Evolutionary conservation across 2,113 vertebrate species (phyloP).

Genomic region (Apus apus): DNA sequence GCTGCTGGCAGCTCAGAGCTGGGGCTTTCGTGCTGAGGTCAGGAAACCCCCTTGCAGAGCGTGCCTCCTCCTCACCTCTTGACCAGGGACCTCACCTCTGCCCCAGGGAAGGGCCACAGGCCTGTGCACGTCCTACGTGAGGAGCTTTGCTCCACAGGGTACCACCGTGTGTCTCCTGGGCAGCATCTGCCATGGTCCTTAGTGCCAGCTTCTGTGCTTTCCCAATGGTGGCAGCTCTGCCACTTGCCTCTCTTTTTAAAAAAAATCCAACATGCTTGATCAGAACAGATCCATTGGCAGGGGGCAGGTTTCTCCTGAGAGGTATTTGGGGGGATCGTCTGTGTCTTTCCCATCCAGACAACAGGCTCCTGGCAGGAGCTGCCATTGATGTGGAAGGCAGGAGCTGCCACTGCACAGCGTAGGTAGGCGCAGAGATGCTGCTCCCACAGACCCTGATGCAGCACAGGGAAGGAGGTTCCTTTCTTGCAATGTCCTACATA

Average conservation of each 20-base stretch:
- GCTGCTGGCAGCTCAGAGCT: neutral
- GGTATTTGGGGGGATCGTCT: neutral
- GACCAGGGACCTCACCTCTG: neutral
- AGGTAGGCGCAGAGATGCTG: neutral
- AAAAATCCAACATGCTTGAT: neutral
- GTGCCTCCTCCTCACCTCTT: rapidly evolving
- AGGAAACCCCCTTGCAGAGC: neutral
- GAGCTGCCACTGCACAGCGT: rapidly evolving
- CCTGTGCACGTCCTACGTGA: rapidly evolving
- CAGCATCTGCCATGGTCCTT: neutral
- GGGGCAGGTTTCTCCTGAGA: neutral
- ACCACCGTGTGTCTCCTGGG: neutral
- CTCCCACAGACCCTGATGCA: neutral
- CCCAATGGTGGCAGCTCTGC: neutral
- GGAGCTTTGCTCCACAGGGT: neutral
- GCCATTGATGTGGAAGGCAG: rapidly evolving
- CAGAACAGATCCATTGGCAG: neutral
- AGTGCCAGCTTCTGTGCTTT: neutral
- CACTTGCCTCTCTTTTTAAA: rapidly evolving
- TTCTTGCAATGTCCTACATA: neutral
- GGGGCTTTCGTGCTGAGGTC: neutral
- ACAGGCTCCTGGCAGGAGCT: neutral
- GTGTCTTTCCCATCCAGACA: neutral
- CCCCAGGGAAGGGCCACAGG: neutral
- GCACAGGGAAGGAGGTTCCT: neutral